Evolutionary conservation across 2,888 invertebrate species (phyloP).

Genomic region (Nowickia ferox): DNA sequence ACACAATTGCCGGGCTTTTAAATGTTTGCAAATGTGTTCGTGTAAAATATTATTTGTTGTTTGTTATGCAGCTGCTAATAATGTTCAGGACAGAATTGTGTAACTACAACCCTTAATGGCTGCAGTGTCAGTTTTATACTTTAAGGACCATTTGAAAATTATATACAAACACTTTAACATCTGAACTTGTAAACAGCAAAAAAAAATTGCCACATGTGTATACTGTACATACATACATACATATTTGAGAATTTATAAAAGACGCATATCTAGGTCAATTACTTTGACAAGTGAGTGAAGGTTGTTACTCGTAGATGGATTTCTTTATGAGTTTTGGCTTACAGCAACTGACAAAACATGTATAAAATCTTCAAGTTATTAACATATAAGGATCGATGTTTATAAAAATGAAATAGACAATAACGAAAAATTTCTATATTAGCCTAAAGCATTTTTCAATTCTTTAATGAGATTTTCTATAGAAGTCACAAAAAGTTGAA

Average conservation of each 20-base stretch:
- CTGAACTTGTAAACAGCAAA: slow-evolving; percentile 41
- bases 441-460: too few relatives aligned
- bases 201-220: background rate
- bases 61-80: background rate
- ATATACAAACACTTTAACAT: slow-evolving; percentile 56
- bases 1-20: background rate
- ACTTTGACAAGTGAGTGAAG: slow-evolving; percentile 35
- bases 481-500: too few relatives aligned
- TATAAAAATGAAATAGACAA: too few relatives aligned
- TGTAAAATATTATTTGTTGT: background rate
- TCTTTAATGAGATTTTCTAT: too few relatives aligned
- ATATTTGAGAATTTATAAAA: background rate
- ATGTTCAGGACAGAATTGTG: background rate
- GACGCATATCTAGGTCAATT: slow-evolving; percentile 57
- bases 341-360: background rate
- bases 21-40: background rate
- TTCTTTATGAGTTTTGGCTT: background rate
- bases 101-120: slow-evolving; percentile 14
- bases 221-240: too few relatives aligned
- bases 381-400: too few relatives aligned
- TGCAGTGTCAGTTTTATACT: slow-evolving; percentile 21
- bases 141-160: slow-evolving; percentile 54
- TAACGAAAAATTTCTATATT: too few relatives aligned
- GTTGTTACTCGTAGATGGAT: background rate
- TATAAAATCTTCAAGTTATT: too few relatives aligned